A percentile compares a stretch with the other conserved stretches of the same genome.
Evolutionary conservation across 2,797 vertebrate species (phyloP).

Genomic region (Acipenser transmontanus): DNA sequence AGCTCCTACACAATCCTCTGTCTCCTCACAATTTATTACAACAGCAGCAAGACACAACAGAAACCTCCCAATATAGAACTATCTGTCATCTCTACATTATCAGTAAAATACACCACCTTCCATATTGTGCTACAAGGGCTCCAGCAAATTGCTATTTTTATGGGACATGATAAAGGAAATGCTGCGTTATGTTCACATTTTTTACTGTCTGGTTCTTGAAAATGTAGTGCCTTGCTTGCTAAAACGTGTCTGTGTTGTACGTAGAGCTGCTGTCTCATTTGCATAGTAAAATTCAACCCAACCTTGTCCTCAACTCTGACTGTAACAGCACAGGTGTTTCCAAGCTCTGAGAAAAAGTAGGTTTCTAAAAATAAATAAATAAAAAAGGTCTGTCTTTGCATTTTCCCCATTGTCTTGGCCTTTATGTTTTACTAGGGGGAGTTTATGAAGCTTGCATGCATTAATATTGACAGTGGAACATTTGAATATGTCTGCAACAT

Average conservation of each 20-base stretch:
- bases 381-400: background rate
- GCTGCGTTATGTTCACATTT: constrained; percentile 89
- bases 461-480: background rate
- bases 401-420: background rate
- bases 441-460: background rate
- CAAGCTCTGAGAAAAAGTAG: constrained; percentile 29
- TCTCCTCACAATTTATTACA: constrained; percentile 78
- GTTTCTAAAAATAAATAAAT: constrained; percentile 41
- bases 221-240: constrained; percentile 40
- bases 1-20: constrained; percentile 55
- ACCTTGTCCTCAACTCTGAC: no score
- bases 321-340: background rate
- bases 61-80: constrained; percentile 82
- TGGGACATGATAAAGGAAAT: constrained; percentile 95
- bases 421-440: background rate
- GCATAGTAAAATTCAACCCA: no score
- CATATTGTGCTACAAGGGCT: constrained; percentile 88
- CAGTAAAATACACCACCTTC: constrained; percentile 88
- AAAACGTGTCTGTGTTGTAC: background rate
- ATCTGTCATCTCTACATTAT: constrained; percentile 95
- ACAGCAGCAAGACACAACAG: constrained; percentile 68
- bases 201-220: constrained; percentile 69
- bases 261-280: no score
- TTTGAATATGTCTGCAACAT: constrained; percentile 2
- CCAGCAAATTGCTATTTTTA: constrained; percentile 96